Evolutionary conservation across 2,113 vertebrate genomes (phyloP).

Genomic region (Hepsetus odoe): DNA sequence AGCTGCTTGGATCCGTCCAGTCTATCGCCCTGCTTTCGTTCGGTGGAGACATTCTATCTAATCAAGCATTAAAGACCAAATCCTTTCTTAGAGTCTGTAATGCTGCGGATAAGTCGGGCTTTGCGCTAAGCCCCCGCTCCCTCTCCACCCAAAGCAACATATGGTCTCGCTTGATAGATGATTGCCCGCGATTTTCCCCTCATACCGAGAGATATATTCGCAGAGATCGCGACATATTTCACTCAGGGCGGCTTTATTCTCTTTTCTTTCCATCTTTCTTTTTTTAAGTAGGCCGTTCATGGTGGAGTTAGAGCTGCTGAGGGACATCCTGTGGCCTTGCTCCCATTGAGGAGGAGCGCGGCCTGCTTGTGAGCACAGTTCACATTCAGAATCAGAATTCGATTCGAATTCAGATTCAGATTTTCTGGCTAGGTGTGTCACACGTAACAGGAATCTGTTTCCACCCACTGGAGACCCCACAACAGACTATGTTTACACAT

Average conservation of each 20-base stretch:
- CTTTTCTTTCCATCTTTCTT: background rate
- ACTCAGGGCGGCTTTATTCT: slow-evolving; percentile 51
- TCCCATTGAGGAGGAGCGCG: background rate
- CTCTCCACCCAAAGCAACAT: slow-evolving; percentile 72
- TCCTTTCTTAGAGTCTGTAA: slow-evolving; percentile 82
- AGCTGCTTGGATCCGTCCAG: slow-evolving; percentile 64
- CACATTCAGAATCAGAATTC: too few species aligned
- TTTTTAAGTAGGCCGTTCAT: slow-evolving; percentile 6
- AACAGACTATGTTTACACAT: too few species aligned
- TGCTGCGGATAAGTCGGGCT: slow-evolving; percentile 79
- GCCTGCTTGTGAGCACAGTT: slow-evolving; percentile 38
- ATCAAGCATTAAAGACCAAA: slow-evolving; percentile 83
- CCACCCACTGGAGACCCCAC: too few species aligned
- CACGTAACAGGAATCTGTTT: too few species aligned
- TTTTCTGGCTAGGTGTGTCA: too few species aligned
- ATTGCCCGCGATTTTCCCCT: slow-evolving; percentile 65
- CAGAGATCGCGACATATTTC: slow-evolving; percentile 50
- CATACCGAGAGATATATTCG: slow-evolving; percentile 66
- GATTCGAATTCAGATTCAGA: too few species aligned
- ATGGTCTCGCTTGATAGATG: slow-evolving; percentile 73
- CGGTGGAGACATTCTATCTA: slow-evolving; percentile 77
- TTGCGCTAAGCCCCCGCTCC: slow-evolving; percentile 73
- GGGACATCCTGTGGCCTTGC: background rate
- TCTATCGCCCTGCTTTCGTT: slow-evolving; percentile 64
- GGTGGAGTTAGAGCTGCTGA: slow-evolving; percentile 44